These are phyloP conservation scores for Penaeus japonicus DNA, from an alignment of 1,140 invertebrate species.

Conservation along the genomic window DNA sequence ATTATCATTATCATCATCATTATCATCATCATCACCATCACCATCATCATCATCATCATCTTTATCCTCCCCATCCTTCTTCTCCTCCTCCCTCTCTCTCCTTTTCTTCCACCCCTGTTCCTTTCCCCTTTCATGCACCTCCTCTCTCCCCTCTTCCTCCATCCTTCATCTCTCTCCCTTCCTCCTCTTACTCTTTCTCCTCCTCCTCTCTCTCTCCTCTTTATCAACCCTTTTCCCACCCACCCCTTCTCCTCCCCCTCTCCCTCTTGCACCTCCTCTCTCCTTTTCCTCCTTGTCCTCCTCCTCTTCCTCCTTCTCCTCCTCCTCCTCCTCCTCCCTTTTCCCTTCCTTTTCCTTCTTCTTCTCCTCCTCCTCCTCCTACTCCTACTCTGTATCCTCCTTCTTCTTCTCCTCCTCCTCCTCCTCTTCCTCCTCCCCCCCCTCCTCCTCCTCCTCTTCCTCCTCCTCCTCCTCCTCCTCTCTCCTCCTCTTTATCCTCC, in stretches of 20 bases:
- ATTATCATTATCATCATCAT: neutral
- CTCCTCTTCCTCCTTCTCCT: neutral
- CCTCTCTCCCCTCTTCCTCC: neutral
- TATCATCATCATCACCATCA: conserved; percentile 8
- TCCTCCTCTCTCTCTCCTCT: neutral
- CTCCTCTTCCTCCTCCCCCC: neutral
- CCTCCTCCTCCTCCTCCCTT: neutral
- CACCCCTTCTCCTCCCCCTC: no score
- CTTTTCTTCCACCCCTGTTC: neutral
- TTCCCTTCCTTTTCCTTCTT: no score
- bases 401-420: no score
- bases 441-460: neutral
- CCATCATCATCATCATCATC: conserved; percentile 1
- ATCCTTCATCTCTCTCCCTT: neutral
- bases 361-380: no score
- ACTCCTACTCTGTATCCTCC: no score
- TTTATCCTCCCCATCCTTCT: no score
- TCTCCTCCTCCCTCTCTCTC: no score
- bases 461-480: neutral
- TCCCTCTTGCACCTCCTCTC: neutral
- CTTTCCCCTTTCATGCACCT: neutral
- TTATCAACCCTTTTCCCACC: neutral
- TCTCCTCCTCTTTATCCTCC: neutral
- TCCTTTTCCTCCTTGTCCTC: neutral
- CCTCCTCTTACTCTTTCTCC: neutral